Conservation (phyloP, 2,797 vertebrate species). For the Hozukius guyotensis region DNA sequence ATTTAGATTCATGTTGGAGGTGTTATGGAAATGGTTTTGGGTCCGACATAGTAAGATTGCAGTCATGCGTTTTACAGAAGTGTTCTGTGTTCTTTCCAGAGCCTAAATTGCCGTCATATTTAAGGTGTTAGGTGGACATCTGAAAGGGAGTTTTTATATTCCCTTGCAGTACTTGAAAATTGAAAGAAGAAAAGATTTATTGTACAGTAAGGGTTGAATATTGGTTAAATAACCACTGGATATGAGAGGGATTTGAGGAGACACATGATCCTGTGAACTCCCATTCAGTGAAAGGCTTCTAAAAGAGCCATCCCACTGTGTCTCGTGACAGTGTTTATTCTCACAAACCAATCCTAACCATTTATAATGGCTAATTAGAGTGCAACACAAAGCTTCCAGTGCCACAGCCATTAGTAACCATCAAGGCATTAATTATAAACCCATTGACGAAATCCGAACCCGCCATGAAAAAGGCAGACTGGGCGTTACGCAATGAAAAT, state of each 20-base stretch:
- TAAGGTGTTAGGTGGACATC: background rate
- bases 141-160: background rate
- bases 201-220: background rate
- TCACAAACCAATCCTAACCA: slow-evolving; percentile 44
- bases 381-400: slow-evolving; percentile 66
- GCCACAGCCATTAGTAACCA: slow-evolving; percentile 75
- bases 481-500: slow-evolving; percentile 75
- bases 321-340: slow-evolving; percentile 41
- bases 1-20: background rate
- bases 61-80: background rate
- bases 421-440: slow-evolving; percentile 83
- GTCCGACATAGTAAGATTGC: background rate
- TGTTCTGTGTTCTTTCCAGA: background rate
- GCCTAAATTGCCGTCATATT: background rate
- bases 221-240: background rate
- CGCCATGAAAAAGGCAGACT: slow-evolving; percentile 64
- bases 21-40: background rate
- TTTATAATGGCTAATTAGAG: slow-evolving; percentile 79
- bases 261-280: slow-evolving; percentile 21
- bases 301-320: slow-evolving; percentile 15
- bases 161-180: background rate
- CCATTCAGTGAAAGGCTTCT: slow-evolving; percentile 4
- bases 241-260: slow-evolving; percentile 5
- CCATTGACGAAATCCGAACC: slow-evolving; percentile 78
- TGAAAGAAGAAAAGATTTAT: background rate